These are phyloP conservation scores for Lochmaea capreae DNA, from an alignment of 2,888 invertebrate species.

Conservation along the genomic window DNA sequence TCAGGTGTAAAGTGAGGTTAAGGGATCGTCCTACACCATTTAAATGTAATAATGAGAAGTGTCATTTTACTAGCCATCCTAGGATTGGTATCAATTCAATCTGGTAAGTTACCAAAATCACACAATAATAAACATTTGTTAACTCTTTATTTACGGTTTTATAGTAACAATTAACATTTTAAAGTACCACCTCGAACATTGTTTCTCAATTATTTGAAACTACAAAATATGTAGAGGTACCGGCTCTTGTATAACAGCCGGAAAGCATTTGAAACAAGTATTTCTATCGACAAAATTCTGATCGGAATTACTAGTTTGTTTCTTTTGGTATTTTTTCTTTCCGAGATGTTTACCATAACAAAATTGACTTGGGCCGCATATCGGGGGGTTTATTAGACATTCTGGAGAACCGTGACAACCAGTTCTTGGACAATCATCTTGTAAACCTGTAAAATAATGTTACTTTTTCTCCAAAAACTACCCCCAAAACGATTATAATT, in stretches of 20 bases:
- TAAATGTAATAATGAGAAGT: constrained; percentile 28
- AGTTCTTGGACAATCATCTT: constrained; percentile 70
- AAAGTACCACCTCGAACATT: no score
- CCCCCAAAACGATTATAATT: no score
- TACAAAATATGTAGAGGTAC: constrained; percentile 15
- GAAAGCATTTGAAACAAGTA: constrained; percentile 51
- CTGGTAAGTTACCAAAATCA: constrained; percentile 15
- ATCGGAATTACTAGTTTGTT: constrained; percentile 15
- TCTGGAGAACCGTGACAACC: constrained; percentile 68
- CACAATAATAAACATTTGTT: no score
- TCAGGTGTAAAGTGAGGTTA: constrained; percentile 1
- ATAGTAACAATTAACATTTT: no score
- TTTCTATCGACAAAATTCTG: constrained; percentile 3
- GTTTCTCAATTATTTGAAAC: no score
- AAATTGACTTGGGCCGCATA: constrained; percentile 66
- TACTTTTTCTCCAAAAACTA: background rate
- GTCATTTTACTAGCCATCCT: constrained; percentile 8
- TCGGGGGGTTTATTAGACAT: constrained; percentile 67
- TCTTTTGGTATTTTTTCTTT: constrained; percentile 44
- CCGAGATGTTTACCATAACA: constrained; percentile 60
- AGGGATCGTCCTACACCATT: constrained; percentile 27
- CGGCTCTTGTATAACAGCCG: constrained; percentile 48
- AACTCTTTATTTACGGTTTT: no score
- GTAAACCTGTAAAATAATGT: constrained; percentile 63
- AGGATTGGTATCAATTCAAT: constrained; percentile 25